Evolutionary conservation across 2,888 invertebrate species (phyloP).

Genomic region (Proisotoma minuta): DNA sequence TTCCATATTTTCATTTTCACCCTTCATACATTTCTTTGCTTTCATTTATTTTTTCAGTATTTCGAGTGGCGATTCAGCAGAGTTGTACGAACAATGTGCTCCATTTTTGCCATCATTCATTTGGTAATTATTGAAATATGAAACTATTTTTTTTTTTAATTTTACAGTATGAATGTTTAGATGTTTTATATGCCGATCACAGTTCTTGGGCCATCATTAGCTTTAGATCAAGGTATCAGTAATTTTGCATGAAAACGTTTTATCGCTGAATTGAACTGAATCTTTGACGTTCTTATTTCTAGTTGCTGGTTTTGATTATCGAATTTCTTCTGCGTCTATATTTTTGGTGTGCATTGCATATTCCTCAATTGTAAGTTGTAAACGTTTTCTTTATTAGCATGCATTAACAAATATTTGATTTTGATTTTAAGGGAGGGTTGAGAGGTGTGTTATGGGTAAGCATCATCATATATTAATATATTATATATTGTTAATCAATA

Average conservation of each 20-base stretch:
- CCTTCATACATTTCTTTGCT: background rate
- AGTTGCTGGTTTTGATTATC: slow-evolving; percentile 37
- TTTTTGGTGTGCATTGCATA: slow-evolving; percentile 40
- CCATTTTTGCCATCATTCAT: slow-evolving; percentile 31
- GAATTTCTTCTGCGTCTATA: slow-evolving; percentile 33
- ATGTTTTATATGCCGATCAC: slow-evolving; percentile 36
- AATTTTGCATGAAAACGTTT: background rate
- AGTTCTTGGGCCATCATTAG: slow-evolving; percentile 32
- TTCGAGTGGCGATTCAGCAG: slow-evolving; percentile 34
- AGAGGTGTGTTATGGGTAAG: slow-evolving; percentile 31
- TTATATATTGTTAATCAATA: background rate
- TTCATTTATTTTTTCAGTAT: slow-evolving; percentile 28
- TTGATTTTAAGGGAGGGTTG: slow-evolving; percentile 29
- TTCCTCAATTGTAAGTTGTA: slow-evolving; percentile 35
- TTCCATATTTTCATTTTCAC: background rate
- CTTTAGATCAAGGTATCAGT: slow-evolving; percentile 33
- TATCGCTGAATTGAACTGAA: background rate
- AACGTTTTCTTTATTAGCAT: background rate
- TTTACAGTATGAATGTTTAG: slow-evolving; percentile 6
- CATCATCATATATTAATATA: background rate
- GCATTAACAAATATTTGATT: background rate
- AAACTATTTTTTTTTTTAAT: background rate
- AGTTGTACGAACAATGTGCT: slow-evolving; percentile 23
- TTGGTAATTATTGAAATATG: slow-evolving; percentile 21
- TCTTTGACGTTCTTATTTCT: background rate